A percentile compares a stretch with the other conserved stretches of the same genome.
These are phyloP conservation scores for Gambusia holbrooki DNA, from an alignment of 2,113 vertebrate genomes.

Conservation along the genomic window DNA sequence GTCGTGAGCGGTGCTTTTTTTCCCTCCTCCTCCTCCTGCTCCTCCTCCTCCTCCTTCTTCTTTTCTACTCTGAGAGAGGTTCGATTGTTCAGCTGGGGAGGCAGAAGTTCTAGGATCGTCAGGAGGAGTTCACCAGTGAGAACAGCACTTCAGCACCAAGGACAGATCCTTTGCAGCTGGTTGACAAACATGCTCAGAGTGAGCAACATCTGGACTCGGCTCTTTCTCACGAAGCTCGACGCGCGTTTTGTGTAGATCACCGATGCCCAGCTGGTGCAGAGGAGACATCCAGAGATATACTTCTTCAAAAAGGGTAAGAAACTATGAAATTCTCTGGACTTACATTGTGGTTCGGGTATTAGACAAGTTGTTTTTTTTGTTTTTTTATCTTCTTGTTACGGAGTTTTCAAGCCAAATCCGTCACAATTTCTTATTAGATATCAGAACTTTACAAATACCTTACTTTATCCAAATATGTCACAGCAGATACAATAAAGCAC, in stretches of 20 bases:
- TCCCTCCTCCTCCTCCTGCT: too few relatives aligned
- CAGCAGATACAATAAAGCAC: not conserved
- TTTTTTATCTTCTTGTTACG: not conserved
- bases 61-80: not conserved
- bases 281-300: not conserved
- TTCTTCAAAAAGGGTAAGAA: conserved; percentile 44
- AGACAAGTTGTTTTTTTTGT: not conserved
- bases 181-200: conserved; percentile 57
- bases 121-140: conserved; percentile 47
- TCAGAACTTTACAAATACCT: not conserved
- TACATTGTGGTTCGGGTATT: not conserved
- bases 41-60: not conserved
- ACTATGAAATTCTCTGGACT: not conserved
- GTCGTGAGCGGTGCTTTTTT: conserved; percentile 12
- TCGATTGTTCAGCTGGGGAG: conserved; percentile 16
- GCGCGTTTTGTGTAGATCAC: conserved; percentile 1
- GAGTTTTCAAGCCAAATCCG: not conserved
- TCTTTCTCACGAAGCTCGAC: conserved; percentile 44
- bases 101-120: conserved; percentile 42
- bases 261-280: conserved; percentile 14
- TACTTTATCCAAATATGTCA: not conserved
- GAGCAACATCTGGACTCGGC: conserved; percentile 60
- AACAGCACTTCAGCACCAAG: conserved; percentile 75
- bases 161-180: conserved; percentile 71
- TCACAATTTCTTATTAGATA: not conserved